phyloP scores from a whole-genome alignment of 2,888 invertebrate genomes.

The Escarpia spicata region DNA sequence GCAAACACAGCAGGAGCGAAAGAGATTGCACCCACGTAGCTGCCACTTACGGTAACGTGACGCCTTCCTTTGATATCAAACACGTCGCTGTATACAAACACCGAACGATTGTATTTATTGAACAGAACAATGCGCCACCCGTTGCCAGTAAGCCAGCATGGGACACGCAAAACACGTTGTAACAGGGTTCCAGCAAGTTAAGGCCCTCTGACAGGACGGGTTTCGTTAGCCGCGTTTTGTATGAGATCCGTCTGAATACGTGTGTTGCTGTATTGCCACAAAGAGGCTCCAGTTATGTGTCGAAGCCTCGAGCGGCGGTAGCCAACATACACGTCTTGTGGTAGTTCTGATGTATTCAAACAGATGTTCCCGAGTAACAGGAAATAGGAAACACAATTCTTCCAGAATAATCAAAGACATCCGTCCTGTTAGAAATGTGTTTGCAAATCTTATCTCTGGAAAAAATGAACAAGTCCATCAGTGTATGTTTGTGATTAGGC shows the following conservation, averaged over 20 bases:
- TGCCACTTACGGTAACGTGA: neutral
- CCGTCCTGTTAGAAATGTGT: neutral
- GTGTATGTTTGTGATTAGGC: neutral
- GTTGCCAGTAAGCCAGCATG: neutral
- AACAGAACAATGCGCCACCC: neutral
- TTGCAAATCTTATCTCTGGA: neutral
- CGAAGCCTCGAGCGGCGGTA: neutral
- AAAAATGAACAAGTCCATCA: neutral
- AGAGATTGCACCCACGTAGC: neutral
- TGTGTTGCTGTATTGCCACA: neutral
- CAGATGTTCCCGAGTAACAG: neutral
- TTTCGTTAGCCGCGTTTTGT: neutral
- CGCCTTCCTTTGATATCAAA: neutral
- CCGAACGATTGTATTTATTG: neutral
- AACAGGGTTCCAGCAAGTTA: neutral
- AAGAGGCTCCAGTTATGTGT: neutral
- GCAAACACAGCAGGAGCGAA: neutral
- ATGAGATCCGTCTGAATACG: no score
- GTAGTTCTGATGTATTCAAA: neutral
- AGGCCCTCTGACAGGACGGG: neutral
- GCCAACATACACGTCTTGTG: neutral
- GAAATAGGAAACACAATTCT: neutral
- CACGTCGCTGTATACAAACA: constrained; percentile 11
- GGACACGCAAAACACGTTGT: neutral
- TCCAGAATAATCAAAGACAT: neutral